phyloP scores from a whole-genome alignment of 2,113 vertebrate species.

The Phaethon lepturus region DNA sequence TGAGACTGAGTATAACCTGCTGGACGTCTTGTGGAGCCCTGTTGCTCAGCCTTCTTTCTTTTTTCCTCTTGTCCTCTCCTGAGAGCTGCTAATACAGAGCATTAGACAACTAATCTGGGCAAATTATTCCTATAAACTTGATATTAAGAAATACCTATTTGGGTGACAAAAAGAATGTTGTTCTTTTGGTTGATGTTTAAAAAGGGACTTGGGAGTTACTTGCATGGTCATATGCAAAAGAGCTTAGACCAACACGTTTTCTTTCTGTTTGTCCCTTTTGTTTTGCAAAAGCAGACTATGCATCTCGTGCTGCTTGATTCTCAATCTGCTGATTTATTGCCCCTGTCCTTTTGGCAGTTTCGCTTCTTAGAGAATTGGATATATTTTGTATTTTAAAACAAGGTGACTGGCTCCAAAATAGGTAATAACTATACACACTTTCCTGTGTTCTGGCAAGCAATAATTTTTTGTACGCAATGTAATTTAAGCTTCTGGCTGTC shows the following conservation, averaged over 20 bases:
- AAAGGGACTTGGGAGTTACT: not conserved
- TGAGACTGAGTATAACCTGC: not conserved
- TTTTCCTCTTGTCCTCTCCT: not conserved
- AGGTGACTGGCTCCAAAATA: not conserved
- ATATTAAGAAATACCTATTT: not conserved
- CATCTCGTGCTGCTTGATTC: not conserved
- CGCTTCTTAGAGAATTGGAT: not conserved
- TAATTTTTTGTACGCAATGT: not conserved
- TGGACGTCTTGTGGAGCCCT: not conserved
- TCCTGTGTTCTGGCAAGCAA: not conserved
- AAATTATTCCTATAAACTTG: not conserved
- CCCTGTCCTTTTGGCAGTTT: not conserved
- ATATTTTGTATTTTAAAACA: not conserved
- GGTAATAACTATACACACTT: not conserved
- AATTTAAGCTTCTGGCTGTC: not conserved
- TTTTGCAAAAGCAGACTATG: not conserved
- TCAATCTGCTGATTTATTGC: not conserved
- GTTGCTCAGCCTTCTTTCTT: not conserved
- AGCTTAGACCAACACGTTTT: not conserved
- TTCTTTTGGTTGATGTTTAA: not conserved
- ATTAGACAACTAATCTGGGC: not conserved
- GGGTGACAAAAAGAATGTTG: not conserved
- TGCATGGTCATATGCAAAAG: not conserved
- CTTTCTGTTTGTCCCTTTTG: not conserved
- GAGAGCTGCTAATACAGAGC: not conserved